Percentiles rank a stretch among this genome's conserved stretches.
These are phyloP conservation scores for Mugil cephalus DNA, from an alignment of 2,113 vertebrate genomes.

Conservation along the genomic window DNA sequence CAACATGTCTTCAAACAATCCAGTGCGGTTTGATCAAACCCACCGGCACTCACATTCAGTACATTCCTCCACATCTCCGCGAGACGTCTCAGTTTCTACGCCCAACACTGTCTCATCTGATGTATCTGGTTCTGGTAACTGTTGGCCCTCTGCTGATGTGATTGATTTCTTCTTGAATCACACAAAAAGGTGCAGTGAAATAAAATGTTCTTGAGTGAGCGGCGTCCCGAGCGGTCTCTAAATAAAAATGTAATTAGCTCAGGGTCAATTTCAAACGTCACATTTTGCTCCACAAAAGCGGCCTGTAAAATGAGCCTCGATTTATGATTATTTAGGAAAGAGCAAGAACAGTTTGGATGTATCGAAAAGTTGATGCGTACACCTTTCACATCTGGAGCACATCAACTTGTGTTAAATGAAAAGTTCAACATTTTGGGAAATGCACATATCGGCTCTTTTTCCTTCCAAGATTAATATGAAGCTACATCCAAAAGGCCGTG, in stretches of 20 bases:
- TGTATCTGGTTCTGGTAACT: constrained; percentile 32
- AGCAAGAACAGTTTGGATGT: neutral
- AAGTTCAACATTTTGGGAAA: neutral
- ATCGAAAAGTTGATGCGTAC: neutral
- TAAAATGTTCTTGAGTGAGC: neutral
- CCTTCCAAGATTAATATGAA: no score
- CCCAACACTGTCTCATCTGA: constrained; percentile 9
- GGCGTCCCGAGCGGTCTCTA: constrained; percentile 1
- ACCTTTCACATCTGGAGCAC: neutral
- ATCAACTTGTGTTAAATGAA: neutral
- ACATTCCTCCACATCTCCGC: constrained; percentile 45
- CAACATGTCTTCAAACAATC: constrained; percentile 42
- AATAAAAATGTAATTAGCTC: constrained; percentile 18
- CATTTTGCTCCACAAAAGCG: neutral
- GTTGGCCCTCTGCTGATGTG: neutral
- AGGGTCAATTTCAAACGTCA: neutral
- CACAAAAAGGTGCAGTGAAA: constrained; percentile 16
- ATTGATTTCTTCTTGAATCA: neutral
- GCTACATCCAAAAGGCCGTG: no score
- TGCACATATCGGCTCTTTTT: no score
- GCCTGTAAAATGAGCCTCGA: neutral
- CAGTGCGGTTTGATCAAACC: constrained; percentile 55
- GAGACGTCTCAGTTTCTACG: constrained; percentile 9
- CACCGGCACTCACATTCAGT: constrained; percentile 40
- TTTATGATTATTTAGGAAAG: neutral